Conservation (phyloP, 1,140 invertebrate species). For the Dendroctonus ponderosae region DNA sequence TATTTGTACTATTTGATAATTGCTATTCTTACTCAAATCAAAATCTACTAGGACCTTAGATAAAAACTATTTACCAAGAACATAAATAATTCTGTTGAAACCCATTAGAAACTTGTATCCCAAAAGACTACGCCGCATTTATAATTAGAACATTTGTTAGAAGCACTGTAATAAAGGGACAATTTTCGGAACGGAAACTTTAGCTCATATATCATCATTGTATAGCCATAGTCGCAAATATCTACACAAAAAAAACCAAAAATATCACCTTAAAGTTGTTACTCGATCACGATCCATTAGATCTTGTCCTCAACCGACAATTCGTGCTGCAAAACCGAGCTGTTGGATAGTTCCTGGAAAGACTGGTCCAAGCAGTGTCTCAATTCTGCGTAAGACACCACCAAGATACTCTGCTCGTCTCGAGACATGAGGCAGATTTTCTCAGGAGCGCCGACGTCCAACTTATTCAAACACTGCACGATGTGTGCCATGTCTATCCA, state of each 20-base stretch:
- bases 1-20: too few species aligned
- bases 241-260: slow-evolving; percentile 6
- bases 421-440: slow-evolving; percentile 94
- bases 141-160: too few species aligned
- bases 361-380: slow-evolving; percentile 92
- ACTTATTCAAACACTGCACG: slow-evolving; percentile 90
- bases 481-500: slow-evolving; percentile 97
- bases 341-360: slow-evolving; percentile 68
- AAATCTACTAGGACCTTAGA: too few species aligned
- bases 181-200: too few species aligned
- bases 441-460: slow-evolving; percentile 83
- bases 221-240: background rate
- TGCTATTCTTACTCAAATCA: too few species aligned
- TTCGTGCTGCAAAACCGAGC: slow-evolving; percentile 26
- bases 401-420: slow-evolving; percentile 92
- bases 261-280: slow-evolving; percentile 7
- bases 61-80: too few species aligned
- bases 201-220: too few species aligned
- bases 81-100: too few species aligned
- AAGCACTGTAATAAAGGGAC: too few species aligned
- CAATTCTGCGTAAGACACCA: slow-evolving; percentile 91
- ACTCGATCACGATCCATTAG: background rate
- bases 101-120: too few species aligned
- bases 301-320: slow-evolving; percentile 19
- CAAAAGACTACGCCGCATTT: too few species aligned